Evolutionary conservation across 2,888 invertebrate species (phyloP).

Genomic region (Rhingia rostrata): DNA sequence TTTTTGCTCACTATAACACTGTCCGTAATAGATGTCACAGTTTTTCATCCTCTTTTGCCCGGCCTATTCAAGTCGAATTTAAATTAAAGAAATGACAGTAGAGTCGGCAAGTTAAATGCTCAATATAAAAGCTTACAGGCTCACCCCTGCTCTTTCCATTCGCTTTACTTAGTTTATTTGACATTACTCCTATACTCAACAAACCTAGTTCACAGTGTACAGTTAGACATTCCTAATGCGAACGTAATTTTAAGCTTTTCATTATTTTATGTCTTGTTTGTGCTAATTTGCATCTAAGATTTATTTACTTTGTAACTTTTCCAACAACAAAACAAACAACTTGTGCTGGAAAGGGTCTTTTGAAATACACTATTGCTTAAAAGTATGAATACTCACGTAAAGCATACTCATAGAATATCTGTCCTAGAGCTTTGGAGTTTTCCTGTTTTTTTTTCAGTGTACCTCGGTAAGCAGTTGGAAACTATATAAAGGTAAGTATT

Average conservation of each 20-base stretch:
- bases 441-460: background rate
- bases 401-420: background rate
- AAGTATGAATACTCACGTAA: slow-evolving; percentile 10
- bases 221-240: slow-evolving; percentile 7
- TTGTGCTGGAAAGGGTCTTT: slow-evolving; percentile 31
- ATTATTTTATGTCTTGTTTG: slow-evolving; percentile 50
- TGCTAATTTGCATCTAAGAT: slow-evolving; percentile 31
- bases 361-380: slow-evolving; percentile 14
- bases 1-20: too few relatives aligned
- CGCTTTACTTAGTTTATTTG: background rate
- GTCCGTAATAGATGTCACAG: too few relatives aligned
- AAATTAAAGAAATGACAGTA: too few relatives aligned
- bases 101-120: too few relatives aligned
- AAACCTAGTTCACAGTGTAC: slow-evolving; percentile 36
- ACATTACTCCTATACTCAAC: background rate
- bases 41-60: too few relatives aligned
- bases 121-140: too few relatives aligned
- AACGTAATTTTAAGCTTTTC: slow-evolving; percentile 49
- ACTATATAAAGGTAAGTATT: background rate
- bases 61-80: too few relatives aligned
- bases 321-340: slow-evolving; percentile 42
- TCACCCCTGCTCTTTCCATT: too few relatives aligned
- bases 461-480: background rate
- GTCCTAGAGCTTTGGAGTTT: background rate
- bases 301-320: slow-evolving; percentile 40